Evolutionary conservation across 2,113 vertebrate genomes (phyloP), one percentile per base, ranked within the genome.

Genomic region (Promerops cafer): DNA sequence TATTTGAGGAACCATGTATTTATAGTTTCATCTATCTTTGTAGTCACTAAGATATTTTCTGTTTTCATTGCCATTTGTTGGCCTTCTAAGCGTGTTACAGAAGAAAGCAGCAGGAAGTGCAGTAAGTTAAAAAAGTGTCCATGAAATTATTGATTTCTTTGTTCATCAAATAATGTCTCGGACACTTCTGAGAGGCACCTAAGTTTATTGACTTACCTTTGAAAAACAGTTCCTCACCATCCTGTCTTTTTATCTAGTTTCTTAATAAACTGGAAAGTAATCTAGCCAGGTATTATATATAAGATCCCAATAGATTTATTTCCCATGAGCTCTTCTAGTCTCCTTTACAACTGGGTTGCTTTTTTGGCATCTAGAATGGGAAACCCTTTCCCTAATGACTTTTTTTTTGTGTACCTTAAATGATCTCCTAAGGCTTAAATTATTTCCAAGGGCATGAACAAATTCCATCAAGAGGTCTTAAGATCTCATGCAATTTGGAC

Each of bases 101-200:
- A 49, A 16, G 18, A 28, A 49, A 35, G 19, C 11, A 33, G 24
- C 3, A 0, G 13, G 22, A 77, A 84, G 10, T 5, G 0, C 21
- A 66, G 5, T 54, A 49, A 81, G 12, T 40, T 22, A 39, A 54
- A 87, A 75, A 71, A 24, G 4, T 26, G 20, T 39, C 16, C 10
- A 45, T 45, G 5, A 68, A 77, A 68, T 50, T 12, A 79, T 24
- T 66, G 2, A 44, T 69, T 65, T 52, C 17, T 82, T 78, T 61
- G 3, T 60, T 74, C 26, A 81, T 49, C 53, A 80, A 49, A 68
- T 50, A 84, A 68, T 45, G 45, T n/a, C 44, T 44, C 39, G 39
- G 37, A 56, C 8, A 65, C 47, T 91, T 86, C n/a, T 71, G 42
- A 63, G 47, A 59, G 15, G 5, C 10, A 47, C 20, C 9, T 47